Conservation (phyloP, 2,113 vertebrate species). For the Gymnocephalus cernua region DNA sequence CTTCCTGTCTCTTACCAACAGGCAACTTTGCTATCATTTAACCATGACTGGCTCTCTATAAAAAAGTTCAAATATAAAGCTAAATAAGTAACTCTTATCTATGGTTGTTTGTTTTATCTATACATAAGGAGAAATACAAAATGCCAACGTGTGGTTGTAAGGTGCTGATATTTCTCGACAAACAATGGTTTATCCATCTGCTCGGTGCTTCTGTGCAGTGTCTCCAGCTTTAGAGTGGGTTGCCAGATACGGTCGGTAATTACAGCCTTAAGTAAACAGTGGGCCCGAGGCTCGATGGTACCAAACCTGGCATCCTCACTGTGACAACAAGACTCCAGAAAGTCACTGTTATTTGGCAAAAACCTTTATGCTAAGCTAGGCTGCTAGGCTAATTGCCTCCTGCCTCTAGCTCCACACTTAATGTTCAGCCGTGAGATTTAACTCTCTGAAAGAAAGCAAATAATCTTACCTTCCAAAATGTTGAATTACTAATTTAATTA, state of each 20-base stretch:
- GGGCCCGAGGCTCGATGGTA: neutral
- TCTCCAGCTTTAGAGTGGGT: neutral
- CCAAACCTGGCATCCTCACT: neutral
- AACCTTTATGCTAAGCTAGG: slow-evolving; percentile 3
- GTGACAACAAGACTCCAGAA: neutral
- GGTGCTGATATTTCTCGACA: neutral
- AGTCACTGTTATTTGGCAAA: neutral
- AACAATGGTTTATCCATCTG: neutral
- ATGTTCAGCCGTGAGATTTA: neutral
- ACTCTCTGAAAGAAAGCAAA: neutral
- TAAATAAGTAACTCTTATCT: neutral
- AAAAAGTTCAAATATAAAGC: neutral
- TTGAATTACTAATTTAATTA: neutral
- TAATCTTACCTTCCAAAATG: neutral
- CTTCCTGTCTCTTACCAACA: neutral
- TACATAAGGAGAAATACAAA: neutral
- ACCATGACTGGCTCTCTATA: neutral
- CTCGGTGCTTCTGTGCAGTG: neutral
- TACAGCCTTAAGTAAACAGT: too few species aligned
- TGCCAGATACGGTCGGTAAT: neutral
- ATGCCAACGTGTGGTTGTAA: neutral
- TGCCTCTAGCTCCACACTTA: neutral
- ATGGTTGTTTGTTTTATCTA: neutral
- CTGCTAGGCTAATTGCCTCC: slow-evolving; percentile 17
- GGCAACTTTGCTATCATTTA: neutral